Evolutionary conservation across 2,888 invertebrate species (phyloP), one percentile per base, ranked within the genome.

Genomic region (Bursaphelenchus okinawaensis): DNA sequence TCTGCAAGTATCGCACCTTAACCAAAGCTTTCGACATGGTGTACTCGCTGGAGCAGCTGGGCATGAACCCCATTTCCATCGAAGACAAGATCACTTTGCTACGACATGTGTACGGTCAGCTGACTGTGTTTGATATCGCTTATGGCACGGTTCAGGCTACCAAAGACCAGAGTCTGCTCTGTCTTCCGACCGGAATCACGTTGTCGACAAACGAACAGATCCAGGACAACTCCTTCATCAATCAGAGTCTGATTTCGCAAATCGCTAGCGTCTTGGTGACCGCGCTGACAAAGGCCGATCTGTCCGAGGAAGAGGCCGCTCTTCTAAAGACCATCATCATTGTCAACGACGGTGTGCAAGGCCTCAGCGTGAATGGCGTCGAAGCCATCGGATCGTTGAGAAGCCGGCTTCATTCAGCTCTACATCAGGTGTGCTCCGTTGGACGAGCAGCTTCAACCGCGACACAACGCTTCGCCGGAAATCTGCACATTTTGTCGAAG

Each of bases 401-500:
- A 40, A 69, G 73, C 59, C 67, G 70, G 19, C 69, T 76, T 28
- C 74, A 78, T 66, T 63, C 74, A 16, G 70, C 75, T 9, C 69
- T 78, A 27, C 77, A 76, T 67, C 73, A 75, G 55, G 61, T 67
- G 50, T 68, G 71, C 52, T 51, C 64, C 63, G 69, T 69, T 31
- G 55, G 52, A 20, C 58, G 31, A 22, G 20, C 12, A 31, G 24
- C 58, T 19, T 52, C 19, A 12, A 28, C 20, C 63, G 74, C 78
- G 20, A 74, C 76, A 8, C 62, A 75, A 7, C 71, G 77, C n/a
- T 74, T 78, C 51, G 69, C 76, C 26, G 70, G 68, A 51, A 69
- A 78, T 26, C 69, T 78, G 16, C 75, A 78, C 26, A 70, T 78
- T 27, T 68, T 78, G 56, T 76, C 78, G 51, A 78, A 78, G 65